A percentile compares a stretch with the other conserved stretches of the same genome.
These are phyloP conservation scores for Vimba vimba DNA, from an alignment of 2,113 vertebrate species.

Conservation along the genomic window DNA sequence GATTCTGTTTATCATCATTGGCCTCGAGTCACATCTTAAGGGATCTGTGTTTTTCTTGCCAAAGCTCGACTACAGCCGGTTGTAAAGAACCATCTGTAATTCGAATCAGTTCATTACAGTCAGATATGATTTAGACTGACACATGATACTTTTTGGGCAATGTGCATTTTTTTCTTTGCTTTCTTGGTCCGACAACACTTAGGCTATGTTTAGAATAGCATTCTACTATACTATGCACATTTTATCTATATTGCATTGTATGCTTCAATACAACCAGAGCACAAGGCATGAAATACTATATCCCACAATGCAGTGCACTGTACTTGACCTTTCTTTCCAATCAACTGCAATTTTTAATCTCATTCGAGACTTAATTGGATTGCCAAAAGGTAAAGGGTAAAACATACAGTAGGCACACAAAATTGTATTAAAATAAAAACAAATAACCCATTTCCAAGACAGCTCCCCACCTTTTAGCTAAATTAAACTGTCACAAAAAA, in stretches of 20 bases:
- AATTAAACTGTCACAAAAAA: neutral
- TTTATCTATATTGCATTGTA: neutral
- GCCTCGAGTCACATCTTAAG: neutral
- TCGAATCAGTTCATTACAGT: slow-evolving; percentile 1
- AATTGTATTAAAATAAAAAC: neutral
- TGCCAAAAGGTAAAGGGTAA: neutral
- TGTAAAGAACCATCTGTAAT: neutral
- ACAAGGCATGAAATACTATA: neutral
- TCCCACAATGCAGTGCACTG: neutral
- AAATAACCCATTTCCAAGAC: neutral
- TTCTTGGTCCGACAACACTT: neutral
- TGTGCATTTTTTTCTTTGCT: neutral
- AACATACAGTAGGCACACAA: too few species aligned
- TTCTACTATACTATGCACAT: neutral
- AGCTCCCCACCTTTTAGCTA: neutral
- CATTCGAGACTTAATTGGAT: neutral
- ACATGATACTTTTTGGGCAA: neutral
- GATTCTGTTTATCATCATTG: slow-evolving; percentile 8
- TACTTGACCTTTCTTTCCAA: neutral
- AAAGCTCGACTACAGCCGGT: neutral
- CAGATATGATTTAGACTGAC: neutral
- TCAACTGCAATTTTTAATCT: neutral
- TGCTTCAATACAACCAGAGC: neutral
- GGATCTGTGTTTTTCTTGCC: neutral
- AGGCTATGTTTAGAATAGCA: neutral